Percentiles rank a stretch among this genome's conserved stretches.
Conservation (phyloP, 2,113 vertebrate genomes). For the Nematolebias whitei region DNA sequence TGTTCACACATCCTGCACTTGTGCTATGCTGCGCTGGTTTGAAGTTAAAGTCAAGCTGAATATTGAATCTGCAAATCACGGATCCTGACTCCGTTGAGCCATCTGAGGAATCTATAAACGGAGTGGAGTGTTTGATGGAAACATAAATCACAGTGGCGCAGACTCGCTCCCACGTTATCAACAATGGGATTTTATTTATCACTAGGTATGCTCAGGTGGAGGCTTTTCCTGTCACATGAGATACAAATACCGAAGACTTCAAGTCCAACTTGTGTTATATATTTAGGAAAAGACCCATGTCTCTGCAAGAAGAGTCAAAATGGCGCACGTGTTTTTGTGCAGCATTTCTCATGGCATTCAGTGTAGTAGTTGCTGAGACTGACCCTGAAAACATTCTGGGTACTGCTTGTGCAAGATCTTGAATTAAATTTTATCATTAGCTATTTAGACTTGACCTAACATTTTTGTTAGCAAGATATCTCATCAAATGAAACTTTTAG, state of each 20-base stretch:
- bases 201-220: background rate
- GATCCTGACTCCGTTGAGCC: background rate
- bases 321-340: too few relatives aligned
- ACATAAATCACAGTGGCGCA: background rate
- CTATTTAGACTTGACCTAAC: too few relatives aligned
- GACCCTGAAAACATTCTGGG: too few relatives aligned
- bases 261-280: too few relatives aligned
- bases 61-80: conserved; percentile 26
- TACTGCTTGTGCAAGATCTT: too few relatives aligned
- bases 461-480: too few relatives aligned
- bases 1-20: background rate
- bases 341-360: too few relatives aligned
- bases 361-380: too few relatives aligned
- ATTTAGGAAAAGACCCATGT: too few relatives aligned
- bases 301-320: too few relatives aligned
- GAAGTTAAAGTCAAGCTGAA: conserved; percentile 6
- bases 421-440: too few relatives aligned
- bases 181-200: conserved; percentile 1
- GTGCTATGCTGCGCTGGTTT: background rate
- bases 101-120: conserved; percentile 21
- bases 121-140: conserved; percentile 13
- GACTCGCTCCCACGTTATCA: conserved; percentile 5
- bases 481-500: too few relatives aligned
- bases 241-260: background rate
- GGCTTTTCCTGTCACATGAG: conserved; percentile 16